phyloP scores from a whole-genome alignment of 2,113 vertebrate genomes.

The Antechinus flavipes region DNA sequence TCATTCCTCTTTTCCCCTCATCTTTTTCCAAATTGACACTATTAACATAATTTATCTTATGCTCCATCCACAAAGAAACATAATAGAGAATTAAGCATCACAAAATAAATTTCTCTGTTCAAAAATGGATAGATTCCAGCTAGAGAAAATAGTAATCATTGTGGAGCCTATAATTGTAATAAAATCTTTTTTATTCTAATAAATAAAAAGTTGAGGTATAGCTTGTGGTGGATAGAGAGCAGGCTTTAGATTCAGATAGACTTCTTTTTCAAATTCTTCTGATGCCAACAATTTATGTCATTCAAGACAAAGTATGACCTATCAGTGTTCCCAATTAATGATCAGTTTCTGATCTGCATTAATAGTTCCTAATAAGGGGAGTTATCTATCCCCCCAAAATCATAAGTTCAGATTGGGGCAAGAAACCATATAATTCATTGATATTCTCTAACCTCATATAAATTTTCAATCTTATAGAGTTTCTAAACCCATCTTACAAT shows the following conservation, averaged over 20 bases:
- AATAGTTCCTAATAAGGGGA: too few species aligned
- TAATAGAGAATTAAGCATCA: not conserved
- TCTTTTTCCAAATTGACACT: not conserved
- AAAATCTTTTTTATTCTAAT: not conserved
- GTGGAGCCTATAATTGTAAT: not conserved
- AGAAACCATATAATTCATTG: too few species aligned
- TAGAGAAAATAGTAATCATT: not conserved
- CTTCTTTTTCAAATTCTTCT: not conserved
- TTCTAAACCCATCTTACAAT: too few species aligned
- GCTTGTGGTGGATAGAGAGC: not conserved
- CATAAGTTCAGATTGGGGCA: too few species aligned
- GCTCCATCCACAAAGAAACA: not conserved
- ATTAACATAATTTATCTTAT: not conserved
- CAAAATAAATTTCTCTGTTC: not conserved
- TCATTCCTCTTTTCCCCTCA: not conserved
- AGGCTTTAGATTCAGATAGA: not conserved
- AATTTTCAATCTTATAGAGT: too few species aligned
- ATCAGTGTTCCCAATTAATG: not conserved
- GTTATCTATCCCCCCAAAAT: too few species aligned
- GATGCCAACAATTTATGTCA: not conserved
- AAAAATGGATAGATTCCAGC: not conserved
- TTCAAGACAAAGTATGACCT: not conserved
- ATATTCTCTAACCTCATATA: too few species aligned
- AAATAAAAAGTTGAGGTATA: not conserved
- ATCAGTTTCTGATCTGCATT: too few species aligned